Conservation (phyloP, 2,888 invertebrate genomes). For the Uloborus plumipes region DNA sequence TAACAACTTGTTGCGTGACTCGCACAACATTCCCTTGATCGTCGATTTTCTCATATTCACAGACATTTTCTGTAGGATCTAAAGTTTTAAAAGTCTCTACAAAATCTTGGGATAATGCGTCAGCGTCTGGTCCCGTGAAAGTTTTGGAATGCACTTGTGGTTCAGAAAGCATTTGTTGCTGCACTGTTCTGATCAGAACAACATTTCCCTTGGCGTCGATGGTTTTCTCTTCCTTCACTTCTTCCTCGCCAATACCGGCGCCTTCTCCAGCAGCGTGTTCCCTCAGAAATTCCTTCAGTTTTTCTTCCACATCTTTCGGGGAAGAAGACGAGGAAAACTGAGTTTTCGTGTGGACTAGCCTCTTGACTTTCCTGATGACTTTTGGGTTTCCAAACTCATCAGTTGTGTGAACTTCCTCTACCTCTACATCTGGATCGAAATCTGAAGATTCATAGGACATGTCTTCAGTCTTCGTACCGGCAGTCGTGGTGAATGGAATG, state of each 20-base stretch:
- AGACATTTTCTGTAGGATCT: conserved; percentile 64
- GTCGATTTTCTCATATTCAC: conserved; percentile 66
- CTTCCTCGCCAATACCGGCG: conserved; percentile 49
- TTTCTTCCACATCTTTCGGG: conserved; percentile 62
- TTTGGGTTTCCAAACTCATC: conserved; percentile 74
- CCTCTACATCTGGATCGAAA: conserved; percentile 74
- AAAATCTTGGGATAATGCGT: conserved; percentile 73
- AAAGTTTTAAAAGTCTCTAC: conserved; percentile 69
- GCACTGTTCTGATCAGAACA: conserved; percentile 56
- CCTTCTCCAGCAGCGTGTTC: conserved; percentile 37
- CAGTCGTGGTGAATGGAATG: not conserved
- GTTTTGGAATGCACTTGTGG: conserved; percentile 67
- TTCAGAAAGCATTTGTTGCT: conserved; percentile 44
- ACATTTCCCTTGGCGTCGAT: conserved; percentile 65
- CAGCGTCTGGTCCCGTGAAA: conserved; percentile 75
- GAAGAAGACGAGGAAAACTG: conserved; percentile 59
- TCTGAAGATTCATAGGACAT: conserved; percentile 30
- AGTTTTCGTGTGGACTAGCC: conserved; percentile 35
- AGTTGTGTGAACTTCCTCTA: conserved; percentile 74
- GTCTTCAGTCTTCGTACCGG: not conserved
- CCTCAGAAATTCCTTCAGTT: conserved; percentile 64
- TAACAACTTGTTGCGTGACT: conserved; percentile 70
- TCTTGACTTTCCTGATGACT: conserved; percentile 45
- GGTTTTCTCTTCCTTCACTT: conserved; percentile 60
- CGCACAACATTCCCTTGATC: conserved; percentile 65